These are phyloP conservation scores for Eulemur macaco DNA, from an alignment of 2,113 vertebrate species.

Conservation along the genomic window DNA sequence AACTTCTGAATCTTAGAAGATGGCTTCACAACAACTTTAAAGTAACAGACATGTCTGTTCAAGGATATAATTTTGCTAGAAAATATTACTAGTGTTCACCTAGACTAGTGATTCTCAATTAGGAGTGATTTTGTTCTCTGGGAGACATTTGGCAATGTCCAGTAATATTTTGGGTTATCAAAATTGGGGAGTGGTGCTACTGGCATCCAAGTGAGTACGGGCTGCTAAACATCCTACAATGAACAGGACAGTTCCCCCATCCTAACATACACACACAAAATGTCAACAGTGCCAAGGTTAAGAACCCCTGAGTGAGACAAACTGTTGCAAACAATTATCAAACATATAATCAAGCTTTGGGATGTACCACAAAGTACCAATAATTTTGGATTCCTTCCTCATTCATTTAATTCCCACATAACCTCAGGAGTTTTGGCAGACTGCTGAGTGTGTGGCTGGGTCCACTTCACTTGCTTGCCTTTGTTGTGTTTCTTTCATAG, in stretches of 20 bases:
- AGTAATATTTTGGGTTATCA: not conserved
- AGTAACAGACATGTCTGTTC: not conserved
- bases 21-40: not conserved
- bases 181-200: fast-evolving
- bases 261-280: too few species aligned
- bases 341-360: not conserved
- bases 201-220: not conserved
- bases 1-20: not conserved
- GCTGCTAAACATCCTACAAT: not conserved
- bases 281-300: not conserved
- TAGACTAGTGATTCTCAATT: not conserved
- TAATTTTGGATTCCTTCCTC: not conserved
- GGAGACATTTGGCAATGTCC: not conserved
- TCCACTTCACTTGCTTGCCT: not conserved
- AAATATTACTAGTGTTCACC: not conserved
- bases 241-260: not conserved
- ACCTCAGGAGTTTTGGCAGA: not conserved
- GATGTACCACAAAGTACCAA: not conserved
- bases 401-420: not conserved
- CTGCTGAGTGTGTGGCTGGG: not conserved
- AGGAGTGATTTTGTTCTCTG: not conserved
- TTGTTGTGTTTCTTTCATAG: not conserved
- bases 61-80: not conserved
- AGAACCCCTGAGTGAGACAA: not conserved
- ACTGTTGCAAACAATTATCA: not conserved